These are phyloP conservation scores for Cossypha heuglini DNA, from an alignment of 2,797 vertebrate genomes.

Conservation along the genomic window DNA sequence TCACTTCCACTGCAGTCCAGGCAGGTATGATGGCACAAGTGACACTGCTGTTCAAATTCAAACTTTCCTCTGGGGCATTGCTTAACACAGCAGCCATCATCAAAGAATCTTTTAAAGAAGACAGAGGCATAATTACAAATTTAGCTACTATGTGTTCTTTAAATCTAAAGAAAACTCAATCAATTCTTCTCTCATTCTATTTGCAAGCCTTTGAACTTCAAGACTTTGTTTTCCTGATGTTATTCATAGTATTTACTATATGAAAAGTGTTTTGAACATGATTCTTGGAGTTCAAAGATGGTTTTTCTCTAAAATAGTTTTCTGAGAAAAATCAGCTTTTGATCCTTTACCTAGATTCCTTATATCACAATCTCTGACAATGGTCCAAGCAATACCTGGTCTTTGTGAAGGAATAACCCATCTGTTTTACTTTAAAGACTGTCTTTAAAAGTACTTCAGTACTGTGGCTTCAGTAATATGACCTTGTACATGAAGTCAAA, in stretches of 20 bases:
- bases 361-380: not conserved
- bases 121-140: not conserved
- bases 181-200: not conserved
- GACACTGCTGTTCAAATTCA: constrained; percentile 76
- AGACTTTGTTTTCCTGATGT: not conserved
- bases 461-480: not conserved
- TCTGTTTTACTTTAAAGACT: not conserved
- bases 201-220: not conserved
- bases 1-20: constrained; percentile 82
- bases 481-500: not conserved
- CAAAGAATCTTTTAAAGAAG: constrained; percentile 79
- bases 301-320: not conserved
- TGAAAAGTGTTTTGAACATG: not conserved
- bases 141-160: not conserved
- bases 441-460: not conserved
- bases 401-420: not conserved
- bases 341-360: not conserved
- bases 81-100: constrained; percentile 80
- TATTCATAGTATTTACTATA: not conserved
- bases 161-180: not conserved
- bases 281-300: not conserved
- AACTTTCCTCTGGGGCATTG: constrained; percentile 81
- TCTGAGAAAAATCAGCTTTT: not conserved
- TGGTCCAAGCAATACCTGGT: not conserved
- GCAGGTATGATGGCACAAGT: constrained; percentile 88